Percentiles rank a stretch among this genome's conserved stretches.
phyloP scores from a whole-genome alignment of 2,797 vertebrate genomes.

The Nyctalus aviator region DNA sequence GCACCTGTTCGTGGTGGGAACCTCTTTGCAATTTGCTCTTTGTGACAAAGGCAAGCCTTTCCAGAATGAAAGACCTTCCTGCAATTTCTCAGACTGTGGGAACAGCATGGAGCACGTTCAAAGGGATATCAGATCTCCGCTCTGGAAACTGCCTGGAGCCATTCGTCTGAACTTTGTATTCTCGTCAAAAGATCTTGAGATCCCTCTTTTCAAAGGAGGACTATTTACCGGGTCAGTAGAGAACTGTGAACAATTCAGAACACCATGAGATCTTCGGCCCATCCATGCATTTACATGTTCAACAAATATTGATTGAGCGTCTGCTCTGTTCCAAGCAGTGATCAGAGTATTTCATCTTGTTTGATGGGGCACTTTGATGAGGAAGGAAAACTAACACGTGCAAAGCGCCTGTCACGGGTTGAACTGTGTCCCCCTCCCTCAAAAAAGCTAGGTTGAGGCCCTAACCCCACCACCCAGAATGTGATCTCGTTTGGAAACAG shows the following conservation, averaged over 20 bases:
- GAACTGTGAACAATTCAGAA: conserved; percentile 6
- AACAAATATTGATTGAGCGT: neutral
- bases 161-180: neutral
- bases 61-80: neutral
- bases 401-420: neutral
- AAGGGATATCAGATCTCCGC: neutral
- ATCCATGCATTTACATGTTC: neutral
- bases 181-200: neutral
- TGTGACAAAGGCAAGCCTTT: neutral
- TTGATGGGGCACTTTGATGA: neutral
- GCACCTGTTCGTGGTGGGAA: neutral
- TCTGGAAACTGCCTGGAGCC: neutral
- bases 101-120: neutral
- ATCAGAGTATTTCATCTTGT: neutral
- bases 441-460: neutral
- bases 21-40: neutral
- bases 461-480: neutral
- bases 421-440: neutral
- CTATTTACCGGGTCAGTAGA: neutral
- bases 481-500: conserved; percentile 18
- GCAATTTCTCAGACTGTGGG: neutral
- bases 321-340: neutral
- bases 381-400: neutral
- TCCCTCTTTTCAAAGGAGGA: neutral
- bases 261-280: neutral